These are phyloP conservation scores for Catocala fraxini DNA, from an alignment of 2,888 invertebrate species.

Conservation along the genomic window DNA sequence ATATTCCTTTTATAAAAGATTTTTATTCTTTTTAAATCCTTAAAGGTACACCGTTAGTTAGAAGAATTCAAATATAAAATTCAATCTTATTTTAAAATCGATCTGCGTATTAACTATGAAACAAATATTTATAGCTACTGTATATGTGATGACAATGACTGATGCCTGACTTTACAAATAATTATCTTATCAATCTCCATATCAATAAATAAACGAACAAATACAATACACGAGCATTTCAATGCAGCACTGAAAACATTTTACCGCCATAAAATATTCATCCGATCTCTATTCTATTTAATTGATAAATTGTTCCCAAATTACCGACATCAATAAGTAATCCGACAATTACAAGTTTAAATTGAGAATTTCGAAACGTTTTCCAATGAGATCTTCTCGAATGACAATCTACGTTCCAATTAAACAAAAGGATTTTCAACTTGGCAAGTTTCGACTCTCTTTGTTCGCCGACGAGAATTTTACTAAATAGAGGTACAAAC, in stretches of 20 bases:
- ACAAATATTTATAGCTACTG: too few species aligned
- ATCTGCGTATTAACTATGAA: too few species aligned
- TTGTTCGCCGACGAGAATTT: slow-evolving; percentile 15
- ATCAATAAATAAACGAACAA: too few species aligned
- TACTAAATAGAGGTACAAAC: slow-evolving; percentile 18
- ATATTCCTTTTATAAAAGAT: too few species aligned
- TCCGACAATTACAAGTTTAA: slow-evolving; percentile 13
- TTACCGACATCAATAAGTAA: slow-evolving; percentile 14
- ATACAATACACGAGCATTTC: too few species aligned
- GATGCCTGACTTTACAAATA: too few species aligned
- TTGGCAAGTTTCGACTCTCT: slow-evolving; percentile 27
- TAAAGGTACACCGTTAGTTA: too few species aligned
- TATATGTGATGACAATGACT: too few species aligned
- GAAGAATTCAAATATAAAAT: too few species aligned
- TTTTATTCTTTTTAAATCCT: too few species aligned
- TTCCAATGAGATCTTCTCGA: slow-evolving; percentile 16
- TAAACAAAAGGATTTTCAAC: slow-evolving; percentile 24
- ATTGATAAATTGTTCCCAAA: slow-evolving; percentile 3
- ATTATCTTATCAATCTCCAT: too few species aligned
- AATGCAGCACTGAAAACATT: not conserved
- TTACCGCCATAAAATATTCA: not conserved
- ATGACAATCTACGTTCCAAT: slow-evolving; percentile 20
- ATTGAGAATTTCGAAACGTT: slow-evolving; percentile 8
- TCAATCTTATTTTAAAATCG: too few species aligned
- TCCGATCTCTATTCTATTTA: not conserved